Base-by-base conservation (phyloP, 2,888 invertebrate species). In the Chirona hameri region DNA sequence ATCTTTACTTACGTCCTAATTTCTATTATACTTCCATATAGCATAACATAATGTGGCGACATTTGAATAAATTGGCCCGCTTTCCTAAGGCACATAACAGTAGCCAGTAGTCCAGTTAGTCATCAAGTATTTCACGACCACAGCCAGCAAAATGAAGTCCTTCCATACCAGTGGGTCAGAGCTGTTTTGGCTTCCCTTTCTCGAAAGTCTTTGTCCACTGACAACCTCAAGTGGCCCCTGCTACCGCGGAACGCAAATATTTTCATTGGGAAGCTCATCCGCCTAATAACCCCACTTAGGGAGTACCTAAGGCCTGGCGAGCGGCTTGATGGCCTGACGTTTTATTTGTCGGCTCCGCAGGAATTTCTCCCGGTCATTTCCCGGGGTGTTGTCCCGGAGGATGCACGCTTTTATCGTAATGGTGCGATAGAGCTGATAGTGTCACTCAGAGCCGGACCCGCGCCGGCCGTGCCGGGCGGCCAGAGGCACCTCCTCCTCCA, bases 401-500 rank as follows among this genome's bases (percentile, higher is more conserved):
- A 76, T 76, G 76, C 39, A 76, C 76, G 76, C 76, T 76, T 76
- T 76, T 76, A 76, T 76, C 76, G 76, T 76, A 76, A 76, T 76
- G 76, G 76, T 39, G 76, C 76, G 76, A 76, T 76, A 15, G 76
- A 1, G 24, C 15, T 29, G 76, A 76, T 76, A 76, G 39, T 18
- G 76, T 76, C 76, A 18, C 14, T 39, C 39, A 39, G 76, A 10
- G 39, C 39, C 31, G 39, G 76, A 12, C 31, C 4, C 3, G 39
- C 27, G 76, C 27, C 39, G 76, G 21, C 76, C 76, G 15, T 31
- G 27, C 21, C 39, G n/a, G 15, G 10, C 39, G 12, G 10, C 39
- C 76, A 15, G 24, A 31, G 76, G 31, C 76, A 24, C 76, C 2
- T 18, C 76, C 48, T 48, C 9, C 48, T 48, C 48, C 7, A 12